Conservation (phyloP, 2,797 vertebrate species). For the Takifugu rubripes region DNA sequence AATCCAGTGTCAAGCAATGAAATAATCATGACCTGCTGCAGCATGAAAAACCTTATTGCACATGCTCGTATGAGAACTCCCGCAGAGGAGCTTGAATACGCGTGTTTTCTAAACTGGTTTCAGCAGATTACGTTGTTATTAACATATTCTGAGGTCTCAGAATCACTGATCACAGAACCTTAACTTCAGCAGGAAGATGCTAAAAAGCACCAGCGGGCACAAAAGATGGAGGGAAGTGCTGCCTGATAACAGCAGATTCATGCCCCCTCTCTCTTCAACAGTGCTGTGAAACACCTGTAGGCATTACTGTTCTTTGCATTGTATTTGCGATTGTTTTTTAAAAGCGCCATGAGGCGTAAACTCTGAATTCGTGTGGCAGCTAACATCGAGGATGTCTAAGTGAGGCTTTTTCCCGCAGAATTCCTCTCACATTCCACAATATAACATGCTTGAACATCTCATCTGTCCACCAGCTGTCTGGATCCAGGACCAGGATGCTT, state of each 20-base stretch:
- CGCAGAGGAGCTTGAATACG: conserved; percentile 56
- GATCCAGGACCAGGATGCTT: conserved; percentile 48
- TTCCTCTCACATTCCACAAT: conserved; percentile 63
- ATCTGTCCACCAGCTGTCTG: conserved; percentile 52
- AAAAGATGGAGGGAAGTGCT: conserved; percentile 35
- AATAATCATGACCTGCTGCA: conserved; percentile 38
- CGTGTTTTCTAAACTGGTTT: conserved; percentile 59
- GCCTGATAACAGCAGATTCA: conserved; percentile 9
- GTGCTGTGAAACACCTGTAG: conserved; percentile 45
- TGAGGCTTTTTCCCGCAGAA: conserved; percentile 50
- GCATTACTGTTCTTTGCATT: conserved; percentile 62
- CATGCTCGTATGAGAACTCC: conserved; percentile 71
- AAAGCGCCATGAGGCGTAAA: conserved; percentile 45
- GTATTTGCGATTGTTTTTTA: conserved; percentile 53
- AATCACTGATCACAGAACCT: background rate
- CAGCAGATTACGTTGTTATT: conserved; percentile 22
- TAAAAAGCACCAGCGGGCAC: conserved; percentile 10
- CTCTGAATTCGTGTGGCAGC: conserved; percentile 58
- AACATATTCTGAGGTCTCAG: conserved; percentile 17
- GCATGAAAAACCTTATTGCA: conserved; percentile 73
- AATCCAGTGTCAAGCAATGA: conserved; percentile 64
- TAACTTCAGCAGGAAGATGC: conserved; percentile 14
- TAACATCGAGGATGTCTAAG: conserved; percentile 35
- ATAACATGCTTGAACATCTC: conserved; percentile 66
- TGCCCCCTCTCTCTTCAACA: conserved; percentile 23